A percentile compares a stretch with the other conserved stretches of the same genome.
Conservation (phyloP, 2,888 invertebrate species). For the Spisula subtruncata region DNA sequence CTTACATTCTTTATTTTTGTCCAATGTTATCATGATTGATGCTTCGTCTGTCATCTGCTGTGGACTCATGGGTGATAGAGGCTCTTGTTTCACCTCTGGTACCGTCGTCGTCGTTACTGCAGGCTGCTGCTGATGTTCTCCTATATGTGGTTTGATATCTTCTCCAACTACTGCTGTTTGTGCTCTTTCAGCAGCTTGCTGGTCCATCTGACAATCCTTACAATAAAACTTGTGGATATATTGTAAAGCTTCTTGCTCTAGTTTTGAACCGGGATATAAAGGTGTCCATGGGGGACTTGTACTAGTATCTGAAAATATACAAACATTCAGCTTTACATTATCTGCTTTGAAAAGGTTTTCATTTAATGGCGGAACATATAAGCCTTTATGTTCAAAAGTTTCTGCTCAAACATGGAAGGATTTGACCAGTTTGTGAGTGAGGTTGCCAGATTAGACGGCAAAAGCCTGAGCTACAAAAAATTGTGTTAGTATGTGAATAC, state of each 20-base stretch:
- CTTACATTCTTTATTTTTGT: slow-evolving; percentile 99
- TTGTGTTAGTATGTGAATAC: neutral
- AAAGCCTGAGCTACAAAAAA: neutral
- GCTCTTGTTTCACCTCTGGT: slow-evolving; percentile 67
- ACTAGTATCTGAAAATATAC: slow-evolving; percentile 79
- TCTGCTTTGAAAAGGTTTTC: too few relatives aligned
- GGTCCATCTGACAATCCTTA: slow-evolving; percentile 85
- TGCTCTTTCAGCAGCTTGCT: slow-evolving; percentile 78
- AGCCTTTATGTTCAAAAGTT: too few relatives aligned
- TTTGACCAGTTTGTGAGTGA: too few relatives aligned
- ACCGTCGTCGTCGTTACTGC: neutral
- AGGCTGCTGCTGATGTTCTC: slow-evolving; percentile 1
- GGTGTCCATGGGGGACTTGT: slow-evolving; percentile 82
- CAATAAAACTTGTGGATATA: slow-evolving; percentile 86
- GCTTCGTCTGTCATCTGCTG: slow-evolving; percentile 98
- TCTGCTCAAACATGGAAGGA: too few relatives aligned
- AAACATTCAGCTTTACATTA: too few relatives aligned
- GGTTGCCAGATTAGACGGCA: too few relatives aligned
- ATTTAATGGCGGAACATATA: too few relatives aligned
- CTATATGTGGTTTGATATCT: neutral
- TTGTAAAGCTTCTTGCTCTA: slow-evolving; percentile 84
- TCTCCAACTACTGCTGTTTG: slow-evolving; percentile 65
- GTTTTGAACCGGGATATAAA: slow-evolving; percentile 80
- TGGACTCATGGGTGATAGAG: slow-evolving; percentile 87
- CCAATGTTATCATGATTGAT: slow-evolving; percentile 96